These are phyloP conservation scores for Gonioctena quinquepunctata DNA, from an alignment of 1,140 invertebrate genomes.

Conservation along the genomic window DNA sequence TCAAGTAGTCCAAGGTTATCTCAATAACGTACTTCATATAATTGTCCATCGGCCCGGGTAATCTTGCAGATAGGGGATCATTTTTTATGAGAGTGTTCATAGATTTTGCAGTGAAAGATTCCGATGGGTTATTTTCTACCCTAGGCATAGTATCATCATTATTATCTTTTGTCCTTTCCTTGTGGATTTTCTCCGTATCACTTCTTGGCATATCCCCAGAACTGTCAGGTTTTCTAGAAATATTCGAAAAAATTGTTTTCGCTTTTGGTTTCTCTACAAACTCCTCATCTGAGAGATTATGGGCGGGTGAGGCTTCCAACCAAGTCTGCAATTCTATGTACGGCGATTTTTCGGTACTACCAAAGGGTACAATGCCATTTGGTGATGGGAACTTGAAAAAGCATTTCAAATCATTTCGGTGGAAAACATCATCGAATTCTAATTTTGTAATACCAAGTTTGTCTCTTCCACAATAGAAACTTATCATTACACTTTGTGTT, in stretches of 20 bases:
- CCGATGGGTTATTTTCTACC: background rate
- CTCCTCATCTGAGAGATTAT: background rate
- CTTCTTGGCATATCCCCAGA: background rate
- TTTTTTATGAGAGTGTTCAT: slow-evolving; percentile 29
- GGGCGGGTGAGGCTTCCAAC: slow-evolving; percentile 4
- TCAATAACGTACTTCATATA: slow-evolving; percentile 28
- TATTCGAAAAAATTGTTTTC: slow-evolving; percentile 9
- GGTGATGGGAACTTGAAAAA: slow-evolving; percentile 39
- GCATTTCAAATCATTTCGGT: slow-evolving; percentile 20
- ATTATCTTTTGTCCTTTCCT: background rate
- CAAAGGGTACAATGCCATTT: slow-evolving; percentile 33
- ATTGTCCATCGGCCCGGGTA: slow-evolving; percentile 4
- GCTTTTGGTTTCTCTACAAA: slow-evolving; percentile 3
- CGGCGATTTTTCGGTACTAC: slow-evolving; percentile 22
- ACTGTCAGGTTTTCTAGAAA: background rate
- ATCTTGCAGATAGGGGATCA: slow-evolving; percentile 22
- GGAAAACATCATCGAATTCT: slow-evolving; percentile 29
- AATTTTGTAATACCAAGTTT: slow-evolving; percentile 40
- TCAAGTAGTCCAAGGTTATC: slow-evolving; percentile 23
- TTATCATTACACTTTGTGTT: slow-evolving; percentile 37
- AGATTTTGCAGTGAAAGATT: slow-evolving; percentile 26
- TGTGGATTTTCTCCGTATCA: background rate
- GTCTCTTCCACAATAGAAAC: slow-evolving; percentile 39
- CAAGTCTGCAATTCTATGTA: slow-evolving; percentile 27
- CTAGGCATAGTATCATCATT: background rate